Percentiles rank a stretch among this genome's conserved stretches.
phyloP scores from a whole-genome alignment of 2,888 invertebrate genomes.

The Caenorhabditis sinica region DNA sequence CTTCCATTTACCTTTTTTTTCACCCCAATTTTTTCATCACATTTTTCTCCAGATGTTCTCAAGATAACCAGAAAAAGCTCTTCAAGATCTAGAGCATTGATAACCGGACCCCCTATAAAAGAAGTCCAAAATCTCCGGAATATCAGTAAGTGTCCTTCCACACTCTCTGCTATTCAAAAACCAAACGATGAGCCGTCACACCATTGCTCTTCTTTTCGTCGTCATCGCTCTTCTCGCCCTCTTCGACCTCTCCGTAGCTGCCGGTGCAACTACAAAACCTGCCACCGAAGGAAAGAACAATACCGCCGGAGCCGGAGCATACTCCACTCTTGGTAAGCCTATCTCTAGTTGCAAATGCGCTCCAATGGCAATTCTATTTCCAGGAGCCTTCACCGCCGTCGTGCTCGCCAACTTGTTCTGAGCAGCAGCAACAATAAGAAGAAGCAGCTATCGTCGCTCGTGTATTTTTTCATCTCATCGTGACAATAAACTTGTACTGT shows the following conservation, averaged over 20 bases:
- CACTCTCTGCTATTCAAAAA: background rate
- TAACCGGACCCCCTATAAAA: background rate
- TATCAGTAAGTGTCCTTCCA: background rate
- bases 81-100: background rate
- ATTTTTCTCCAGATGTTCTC: too few species aligned
- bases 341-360: background rate
- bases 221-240: background rate
- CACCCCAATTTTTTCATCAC: too few species aligned
- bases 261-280: background rate
- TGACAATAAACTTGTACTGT: too few species aligned
- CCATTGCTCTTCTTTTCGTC: background rate
- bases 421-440: background rate
- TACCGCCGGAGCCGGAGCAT: background rate
- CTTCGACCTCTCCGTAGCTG: background rate
- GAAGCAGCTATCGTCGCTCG: too few species aligned
- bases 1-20: too few species aligned
- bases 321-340: background rate
- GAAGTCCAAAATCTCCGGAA: background rate
- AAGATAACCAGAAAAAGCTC: background rate
- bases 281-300: background rate
- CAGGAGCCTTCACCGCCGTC: background rate
- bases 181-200: background rate
- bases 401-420: constrained; percentile 7
- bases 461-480: too few species aligned
- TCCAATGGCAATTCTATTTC: background rate